Evolutionary conservation across 2,797 vertebrate genomes (phyloP), one percentile per base, ranked within the genome.

Genomic region (Lagothrix lagotricha): DNA sequence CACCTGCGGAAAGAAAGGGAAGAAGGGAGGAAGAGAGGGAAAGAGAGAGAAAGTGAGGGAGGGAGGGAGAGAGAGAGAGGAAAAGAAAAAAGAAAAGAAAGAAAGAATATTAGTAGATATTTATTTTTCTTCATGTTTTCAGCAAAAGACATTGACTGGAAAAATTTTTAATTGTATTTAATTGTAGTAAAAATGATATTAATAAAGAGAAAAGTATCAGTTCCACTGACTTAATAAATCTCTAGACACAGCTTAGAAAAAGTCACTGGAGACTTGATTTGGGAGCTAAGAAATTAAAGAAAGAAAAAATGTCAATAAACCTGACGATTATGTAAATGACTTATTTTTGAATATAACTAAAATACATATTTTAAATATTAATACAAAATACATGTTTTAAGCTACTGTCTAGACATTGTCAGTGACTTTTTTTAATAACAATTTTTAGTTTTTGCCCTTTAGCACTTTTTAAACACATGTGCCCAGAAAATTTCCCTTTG

Each of bases 261-360:
- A 79, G 44, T 7, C 14, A n/a, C 24, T 84, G 41, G 24, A 77
- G 36, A 87, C 19, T 83, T 88, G 52, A 39, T 11, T 83, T 28
- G 57, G 4, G 5, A 81, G 22, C 24, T 81, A 58, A 77, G 33
- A 93, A 77, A 82, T 46, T 28, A 77, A 81, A 87, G 36, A 44
- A 79, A 90, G 28, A 86, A 61, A 58, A n/a, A 72, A 75, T n/a
- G 15, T 39, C 67, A 73, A 12, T n/a, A 81, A 85, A 90, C 33
- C 24, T 54, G 24, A 57, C 52, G 54, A 52, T 57, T 67, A 46
- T 75, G 33, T 50, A 39, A 96, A 77, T 26, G 14, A 70, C 44
- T 75, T 96, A 83, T 54, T 88, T 95, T 88, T 97, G 3, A 95
- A 86, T 76, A 77, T 92, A 72, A 90, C 54, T 84, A 73, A 88